phyloP scores from a whole-genome alignment of 2,888 invertebrate species.

The Selenia dentaria region DNA sequence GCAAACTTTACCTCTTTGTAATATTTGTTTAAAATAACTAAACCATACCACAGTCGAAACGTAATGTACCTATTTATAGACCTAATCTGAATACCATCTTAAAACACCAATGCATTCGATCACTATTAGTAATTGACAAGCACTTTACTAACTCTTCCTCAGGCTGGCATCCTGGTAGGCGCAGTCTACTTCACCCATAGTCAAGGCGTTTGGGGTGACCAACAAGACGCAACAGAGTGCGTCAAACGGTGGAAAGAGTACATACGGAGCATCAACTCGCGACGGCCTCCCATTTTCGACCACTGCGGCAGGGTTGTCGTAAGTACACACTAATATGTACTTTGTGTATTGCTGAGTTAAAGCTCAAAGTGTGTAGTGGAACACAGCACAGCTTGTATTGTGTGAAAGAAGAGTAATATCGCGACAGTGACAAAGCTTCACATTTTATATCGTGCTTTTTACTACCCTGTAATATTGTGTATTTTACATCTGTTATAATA shows the following conservation, averaged over 20 bases:
- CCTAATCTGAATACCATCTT: background rate
- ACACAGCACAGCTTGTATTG: background rate
- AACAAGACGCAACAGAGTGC: slow-evolving; percentile 72
- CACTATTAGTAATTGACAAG: slow-evolving; percentile 48
- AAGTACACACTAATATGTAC: slow-evolving; percentile 39
- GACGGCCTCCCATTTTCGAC: slow-evolving; percentile 71
- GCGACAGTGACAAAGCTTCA: slow-evolving; percentile 5
- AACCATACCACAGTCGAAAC: no score
- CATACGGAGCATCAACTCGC: slow-evolving; percentile 66
- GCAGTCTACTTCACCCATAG: slow-evolving; percentile 73
- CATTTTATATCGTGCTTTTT: no score
- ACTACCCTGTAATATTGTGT: no score
- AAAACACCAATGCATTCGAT: slow-evolving; percentile 35
- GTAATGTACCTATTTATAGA: slow-evolving; percentile 24
- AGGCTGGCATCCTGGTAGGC: slow-evolving; percentile 76
- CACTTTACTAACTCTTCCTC: slow-evolving; percentile 38
- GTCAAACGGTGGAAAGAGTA: slow-evolving; percentile 73
- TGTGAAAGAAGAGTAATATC: background rate
- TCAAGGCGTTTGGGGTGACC: slow-evolving; percentile 79
- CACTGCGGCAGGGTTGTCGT: slow-evolving; percentile 70
- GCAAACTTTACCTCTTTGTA: no score
- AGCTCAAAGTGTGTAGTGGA: slow-evolving; percentile 1
- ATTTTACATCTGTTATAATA: no score
- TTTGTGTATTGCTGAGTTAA: background rate
- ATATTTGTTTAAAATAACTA: no score